Conservation (phyloP, 2,888 invertebrate genomes). For the Himalopsyche japonica region DNA sequence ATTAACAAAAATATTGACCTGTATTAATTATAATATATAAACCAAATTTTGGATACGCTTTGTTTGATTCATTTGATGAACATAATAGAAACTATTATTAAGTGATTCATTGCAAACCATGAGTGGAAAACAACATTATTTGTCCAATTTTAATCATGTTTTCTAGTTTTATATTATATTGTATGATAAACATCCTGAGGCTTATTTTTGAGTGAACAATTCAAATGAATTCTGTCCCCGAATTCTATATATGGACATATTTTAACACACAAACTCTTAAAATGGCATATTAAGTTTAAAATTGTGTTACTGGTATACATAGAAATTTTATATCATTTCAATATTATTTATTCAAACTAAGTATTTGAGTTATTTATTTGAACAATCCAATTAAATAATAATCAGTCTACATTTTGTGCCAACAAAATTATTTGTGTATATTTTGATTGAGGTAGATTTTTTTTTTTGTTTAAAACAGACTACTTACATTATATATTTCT, state of each 20-base stretch:
- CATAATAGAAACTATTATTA: not conserved
- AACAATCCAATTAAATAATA: too few species aligned
- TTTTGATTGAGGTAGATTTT: too few species aligned
- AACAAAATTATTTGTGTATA: too few species aligned
- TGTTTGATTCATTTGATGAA: not conserved
- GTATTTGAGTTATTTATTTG: too few species aligned
- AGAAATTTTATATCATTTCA: not conserved
- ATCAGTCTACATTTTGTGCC: too few species aligned
- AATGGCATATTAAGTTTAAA: not conserved
- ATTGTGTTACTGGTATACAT: not conserved
- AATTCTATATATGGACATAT: not conserved
- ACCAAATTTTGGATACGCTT: not conserved
- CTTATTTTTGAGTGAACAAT: not conserved
- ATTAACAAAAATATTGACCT: not conserved
- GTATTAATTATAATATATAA: not conserved
- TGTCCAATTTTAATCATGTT: not conserved
- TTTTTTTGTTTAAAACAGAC: too few species aligned
- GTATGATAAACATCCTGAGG: not conserved
- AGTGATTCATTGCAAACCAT: not conserved
- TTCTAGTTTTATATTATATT: not conserved
- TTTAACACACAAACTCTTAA: not conserved
- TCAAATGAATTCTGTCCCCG: not conserved
- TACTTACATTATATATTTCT: too few species aligned
- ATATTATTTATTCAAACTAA: too few species aligned
- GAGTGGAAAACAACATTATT: not conserved